These are phyloP conservation scores for mouse (Mus musculus) DNA, from an alignment of 2,113 vertebrate genomes.

Conservation along the genomic window GRCm39 chr12:60809001-60809500, in stretches of 20 bases:
- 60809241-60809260: constrained; percentile 65
- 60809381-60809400: constrained; percentile 25
- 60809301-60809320: constrained; percentile 75
- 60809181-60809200: constrained; percentile 70
- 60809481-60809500: background rate
- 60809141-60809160: constrained; percentile 25
- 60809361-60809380: constrained; percentile 60
- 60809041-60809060: background rate
- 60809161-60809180: constrained; percentile 75
- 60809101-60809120: constrained; percentile 54
- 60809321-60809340: constrained; percentile 39
- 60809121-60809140: background rate
- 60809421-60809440: background rate
- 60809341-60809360: constrained; percentile 57
- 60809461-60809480: background rate
- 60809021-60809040: constrained; percentile 10
- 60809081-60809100: background rate
- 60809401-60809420: constrained; percentile 44
- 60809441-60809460: no score
- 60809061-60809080: background rate
- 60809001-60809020: background rate
- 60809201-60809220: constrained; percentile 71
- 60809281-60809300: constrained; percentile 80
- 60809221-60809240: constrained; percentile 78
- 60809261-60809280: constrained; percentile 82